phyloP scores from a whole-genome alignment of 2,113 vertebrate genomes.

The Dendrocopos noguchii region DNA sequence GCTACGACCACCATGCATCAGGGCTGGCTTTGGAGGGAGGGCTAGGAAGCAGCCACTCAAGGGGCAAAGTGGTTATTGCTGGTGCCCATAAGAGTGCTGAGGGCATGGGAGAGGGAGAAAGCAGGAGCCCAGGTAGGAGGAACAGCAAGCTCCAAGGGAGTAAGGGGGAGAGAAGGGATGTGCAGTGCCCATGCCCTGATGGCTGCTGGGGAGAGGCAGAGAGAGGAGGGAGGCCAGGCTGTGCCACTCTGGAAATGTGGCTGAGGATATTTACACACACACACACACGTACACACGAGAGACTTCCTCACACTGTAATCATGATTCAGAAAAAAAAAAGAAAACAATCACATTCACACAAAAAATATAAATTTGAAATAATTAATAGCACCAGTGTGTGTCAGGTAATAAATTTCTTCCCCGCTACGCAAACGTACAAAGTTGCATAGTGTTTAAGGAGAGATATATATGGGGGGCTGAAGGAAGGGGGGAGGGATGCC shows the following conservation, averaged over 20 bases:
- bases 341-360: slow-evolving; percentile 91
- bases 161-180: neutral
- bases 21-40: neutral
- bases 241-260: slow-evolving; percentile 82
- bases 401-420: slow-evolving; percentile 93
- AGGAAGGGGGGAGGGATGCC: slow-evolving; percentile 28
- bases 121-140: neutral
- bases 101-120: neutral
- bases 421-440: slow-evolving; percentile 90
- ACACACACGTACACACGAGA: slow-evolving; percentile 67
- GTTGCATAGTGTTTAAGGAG: slow-evolving; percentile 94
- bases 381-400: slow-evolving; percentile 99
- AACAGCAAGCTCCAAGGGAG: neutral
- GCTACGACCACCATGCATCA: fast-evolving
- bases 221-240: slow-evolving; percentile 57
- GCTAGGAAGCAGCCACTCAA: neutral
- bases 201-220: neutral
- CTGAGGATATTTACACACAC: slow-evolving; percentile 93
- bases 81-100: neutral
- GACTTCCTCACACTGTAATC: slow-evolving; percentile 87
- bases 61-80: slow-evolving; percentile 66
- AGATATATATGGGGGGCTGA: slow-evolving; percentile 72
- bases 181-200: fast-evolving
- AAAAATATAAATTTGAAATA: slow-evolving; percentile 99
- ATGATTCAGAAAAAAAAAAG: slow-evolving; percentile 76